Percentiles rank a stretch among this genome's conserved stretches.
Evolutionary conservation across 2,888 invertebrate species (phyloP).

Genomic region (Dascillus cervinus): DNA sequence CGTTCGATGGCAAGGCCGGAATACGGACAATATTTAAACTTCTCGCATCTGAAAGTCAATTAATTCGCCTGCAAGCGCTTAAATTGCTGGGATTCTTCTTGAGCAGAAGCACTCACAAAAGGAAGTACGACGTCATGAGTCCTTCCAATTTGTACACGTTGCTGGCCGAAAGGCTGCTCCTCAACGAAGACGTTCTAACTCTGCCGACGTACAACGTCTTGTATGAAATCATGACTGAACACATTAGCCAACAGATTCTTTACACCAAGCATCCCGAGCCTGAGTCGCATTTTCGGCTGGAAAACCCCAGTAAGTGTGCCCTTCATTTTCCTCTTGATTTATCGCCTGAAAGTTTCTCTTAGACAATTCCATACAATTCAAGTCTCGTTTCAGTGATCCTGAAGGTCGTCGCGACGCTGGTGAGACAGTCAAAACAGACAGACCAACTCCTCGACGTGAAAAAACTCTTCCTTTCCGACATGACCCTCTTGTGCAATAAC

Average conservation of each 20-base stretch:
- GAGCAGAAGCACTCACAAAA: slow-evolving; percentile 94
- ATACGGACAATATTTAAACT: slow-evolving; percentile 96
- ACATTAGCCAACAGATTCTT: slow-evolving; percentile 89
- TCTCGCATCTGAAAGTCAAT: slow-evolving; percentile 90
- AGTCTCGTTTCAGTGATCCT: slow-evolving; percentile 72
- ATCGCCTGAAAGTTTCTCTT: too few species aligned
- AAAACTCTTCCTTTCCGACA: slow-evolving; percentile 93
- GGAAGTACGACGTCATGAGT: slow-evolving; percentile 99
- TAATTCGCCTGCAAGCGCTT: slow-evolving; percentile 90
- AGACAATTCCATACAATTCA: too few species aligned
- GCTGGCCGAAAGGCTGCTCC: slow-evolving; percentile 83
- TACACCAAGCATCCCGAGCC: slow-evolving; percentile 93
- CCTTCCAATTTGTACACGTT: slow-evolving; percentile 97
- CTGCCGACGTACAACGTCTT: slow-evolving; percentile 97
- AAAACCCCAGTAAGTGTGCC: slow-evolving; percentile 82
- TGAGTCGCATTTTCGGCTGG: slow-evolving; percentile 87
- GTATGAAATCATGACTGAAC: slow-evolving; percentile 97
- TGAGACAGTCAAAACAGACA: slow-evolving; percentile 92
- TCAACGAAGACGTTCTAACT: slow-evolving; percentile 83
- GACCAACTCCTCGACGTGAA: slow-evolving; percentile 89
- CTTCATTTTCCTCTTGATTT: slow-evolving; percentile 5
- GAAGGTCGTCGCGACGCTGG: slow-evolving; percentile 95
- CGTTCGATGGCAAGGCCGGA: slow-evolving; percentile 96
- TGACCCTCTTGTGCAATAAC: slow-evolving; percentile 96
- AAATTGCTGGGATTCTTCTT: slow-evolving; percentile 97